phyloP scores from a whole-genome alignment of 1,140 invertebrate genomes.

The Nylanderia fulva region DNA sequence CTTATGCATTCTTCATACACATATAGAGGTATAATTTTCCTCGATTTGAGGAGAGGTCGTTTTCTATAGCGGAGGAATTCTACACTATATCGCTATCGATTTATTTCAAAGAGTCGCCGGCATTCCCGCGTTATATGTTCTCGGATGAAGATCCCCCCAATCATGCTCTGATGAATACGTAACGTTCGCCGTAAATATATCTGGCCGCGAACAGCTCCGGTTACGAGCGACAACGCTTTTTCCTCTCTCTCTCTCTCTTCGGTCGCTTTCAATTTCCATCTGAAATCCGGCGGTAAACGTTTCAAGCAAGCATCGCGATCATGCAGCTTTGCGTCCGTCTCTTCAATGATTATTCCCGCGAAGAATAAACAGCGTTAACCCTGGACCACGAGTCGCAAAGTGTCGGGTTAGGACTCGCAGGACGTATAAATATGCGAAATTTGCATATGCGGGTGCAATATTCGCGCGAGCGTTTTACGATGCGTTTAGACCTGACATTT shows the following conservation, averaged over 20 bases:
- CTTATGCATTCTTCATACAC: background rate
- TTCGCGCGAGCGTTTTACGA: conserved; percentile 12
- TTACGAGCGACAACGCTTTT: background rate
- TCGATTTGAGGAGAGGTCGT: conserved; percentile 3
- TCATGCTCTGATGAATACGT: background rate
- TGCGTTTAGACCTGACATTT: conserved; percentile 40
- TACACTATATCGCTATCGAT: conserved; percentile 12
- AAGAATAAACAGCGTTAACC: conserved; percentile 25
- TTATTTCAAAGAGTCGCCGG: background rate
- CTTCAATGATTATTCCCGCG: conserved; percentile 26
- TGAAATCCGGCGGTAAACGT: background rate
- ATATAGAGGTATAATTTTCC: conserved; percentile 24
- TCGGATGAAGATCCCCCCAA: background rate
- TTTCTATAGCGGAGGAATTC: conserved; percentile 11
- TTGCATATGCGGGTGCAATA: background rate
- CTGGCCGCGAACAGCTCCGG: background rate
- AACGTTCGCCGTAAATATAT: conserved; percentile 28
- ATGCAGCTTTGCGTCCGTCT: background rate
- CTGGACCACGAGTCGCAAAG: background rate
- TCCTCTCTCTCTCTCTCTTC: background rate
- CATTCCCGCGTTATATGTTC: background rate
- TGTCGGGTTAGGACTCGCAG: background rate
- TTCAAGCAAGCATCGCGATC: background rate
- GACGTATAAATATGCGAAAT: background rate
- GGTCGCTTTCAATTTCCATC: background rate